Conservation (phyloP, 2,888 invertebrate species). For the Limnephilus marmoratus region DNA sequence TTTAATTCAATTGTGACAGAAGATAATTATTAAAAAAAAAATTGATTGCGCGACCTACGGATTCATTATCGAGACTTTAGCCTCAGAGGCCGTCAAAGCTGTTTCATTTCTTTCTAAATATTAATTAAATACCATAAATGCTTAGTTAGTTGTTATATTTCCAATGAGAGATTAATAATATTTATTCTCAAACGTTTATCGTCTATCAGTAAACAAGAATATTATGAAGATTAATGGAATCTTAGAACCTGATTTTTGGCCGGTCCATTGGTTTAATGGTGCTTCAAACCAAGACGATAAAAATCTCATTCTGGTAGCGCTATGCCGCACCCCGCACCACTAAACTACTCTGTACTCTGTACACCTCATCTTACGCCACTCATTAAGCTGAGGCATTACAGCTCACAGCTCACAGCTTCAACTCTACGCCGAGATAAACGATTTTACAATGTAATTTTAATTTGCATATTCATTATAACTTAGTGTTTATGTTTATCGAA, state of each 20-base stretch:
- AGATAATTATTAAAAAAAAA: too few relatives aligned
- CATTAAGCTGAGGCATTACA: background rate
- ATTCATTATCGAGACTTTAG: too few relatives aligned
- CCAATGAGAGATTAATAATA: background rate
- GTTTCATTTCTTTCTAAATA: too few relatives aligned
- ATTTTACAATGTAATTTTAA: slow-evolving; percentile 46
- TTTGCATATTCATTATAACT: slow-evolving; percentile 46
- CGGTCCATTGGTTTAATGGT: background rate
- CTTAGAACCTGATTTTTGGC: background rate
- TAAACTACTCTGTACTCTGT: background rate
- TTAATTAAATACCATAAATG: too few relatives aligned
- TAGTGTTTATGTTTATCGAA: background rate
- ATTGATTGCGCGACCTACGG: too few relatives aligned
- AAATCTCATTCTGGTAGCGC: slow-evolving; percentile 23
- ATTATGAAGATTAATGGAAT: slow-evolving; percentile 2
- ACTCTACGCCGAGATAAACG: slow-evolving; percentile 29
- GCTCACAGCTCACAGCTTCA: background rate
- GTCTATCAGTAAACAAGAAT: background rate
- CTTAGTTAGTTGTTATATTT: background rate
- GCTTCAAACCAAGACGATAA: background rate
- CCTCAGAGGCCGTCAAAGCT: too few relatives aligned
- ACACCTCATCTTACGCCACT: background rate
- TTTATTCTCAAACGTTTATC: background rate
- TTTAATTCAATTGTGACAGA: too few relatives aligned
- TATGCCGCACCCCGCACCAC: background rate